A percentile compares a stretch with the other conserved stretches of the same genome.
These are phyloP conservation scores for Pissodes strobi DNA, from an alignment of 1,140 invertebrate species.

Conservation along the genomic window DNA sequence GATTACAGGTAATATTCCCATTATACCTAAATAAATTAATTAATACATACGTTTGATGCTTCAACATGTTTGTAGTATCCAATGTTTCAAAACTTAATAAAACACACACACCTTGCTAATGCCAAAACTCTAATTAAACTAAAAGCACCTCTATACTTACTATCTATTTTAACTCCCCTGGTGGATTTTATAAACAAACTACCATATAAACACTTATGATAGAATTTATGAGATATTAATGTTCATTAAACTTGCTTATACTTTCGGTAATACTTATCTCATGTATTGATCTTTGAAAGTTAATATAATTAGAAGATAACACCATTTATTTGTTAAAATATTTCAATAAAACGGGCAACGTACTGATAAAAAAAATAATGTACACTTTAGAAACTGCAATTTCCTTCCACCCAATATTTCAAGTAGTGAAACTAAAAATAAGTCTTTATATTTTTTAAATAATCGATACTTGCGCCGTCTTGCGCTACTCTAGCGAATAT, in stretches of 20 bases:
- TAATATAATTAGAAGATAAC: background rate
- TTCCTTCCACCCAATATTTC: background rate
- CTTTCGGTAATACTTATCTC: conserved; percentile 1
- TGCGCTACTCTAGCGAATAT: too few species aligned
- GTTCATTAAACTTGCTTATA: conserved; percentile 2
- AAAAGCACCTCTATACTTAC: conserved; percentile 8
- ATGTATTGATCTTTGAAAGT: conserved; percentile 11
- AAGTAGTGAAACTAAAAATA: too few species aligned
- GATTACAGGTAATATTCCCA: too few species aligned
- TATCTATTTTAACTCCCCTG: conserved; percentile 18
- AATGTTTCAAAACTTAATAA: background rate
- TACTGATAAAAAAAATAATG: too few species aligned
- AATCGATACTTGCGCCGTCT: too few species aligned
- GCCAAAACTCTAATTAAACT: conserved; percentile 12
- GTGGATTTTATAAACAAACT: conserved; percentile 26
- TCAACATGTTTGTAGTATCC: conserved; percentile 14
- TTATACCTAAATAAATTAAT: too few species aligned
- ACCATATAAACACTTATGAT: conserved; percentile 24
- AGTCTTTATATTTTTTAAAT: too few species aligned
- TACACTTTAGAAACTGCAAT: background rate
- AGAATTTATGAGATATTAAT: conserved; percentile 20
- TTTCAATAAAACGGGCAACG: too few species aligned
- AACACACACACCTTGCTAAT: conserved; percentile 1
- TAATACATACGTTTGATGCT: conserved; percentile 26
- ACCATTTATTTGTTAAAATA: background rate